phyloP scores from a whole-genome alignment of 1,140 invertebrate genomes.

The Zeugodacus cucurbitae region DNA sequence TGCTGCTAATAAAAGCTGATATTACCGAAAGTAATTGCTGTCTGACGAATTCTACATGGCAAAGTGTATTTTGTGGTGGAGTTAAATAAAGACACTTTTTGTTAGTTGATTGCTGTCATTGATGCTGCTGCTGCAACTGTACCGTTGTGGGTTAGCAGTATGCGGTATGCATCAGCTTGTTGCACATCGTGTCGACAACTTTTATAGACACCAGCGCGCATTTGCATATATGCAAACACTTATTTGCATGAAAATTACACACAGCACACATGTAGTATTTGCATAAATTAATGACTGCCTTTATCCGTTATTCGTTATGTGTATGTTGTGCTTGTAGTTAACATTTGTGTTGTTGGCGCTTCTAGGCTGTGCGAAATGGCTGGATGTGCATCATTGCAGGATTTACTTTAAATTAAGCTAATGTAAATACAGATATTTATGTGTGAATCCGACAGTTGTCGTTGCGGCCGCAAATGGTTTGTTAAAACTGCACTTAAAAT shows the following conservation, averaged over 20 bases:
- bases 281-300: neutral
- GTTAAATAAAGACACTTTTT: neutral
- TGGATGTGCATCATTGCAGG: neutral
- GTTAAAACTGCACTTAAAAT: neutral
- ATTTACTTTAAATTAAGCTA: conserved; percentile 34
- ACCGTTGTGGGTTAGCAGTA: neutral
- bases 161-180: neutral
- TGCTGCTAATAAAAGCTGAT: neutral
- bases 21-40: neutral
- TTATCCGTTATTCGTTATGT: neutral
- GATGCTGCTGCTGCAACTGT: neutral
- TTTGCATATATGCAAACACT: neutral
- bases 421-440: neutral
- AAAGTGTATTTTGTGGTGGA: neutral
- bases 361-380: neutral
- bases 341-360: neutral
- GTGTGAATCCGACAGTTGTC: conserved; percentile 7
- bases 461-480: neutral
- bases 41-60: neutral
- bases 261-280: neutral
- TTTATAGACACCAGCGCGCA: neutral
- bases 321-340: neutral
- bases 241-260: neutral
- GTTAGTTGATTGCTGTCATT: conserved; percentile 8
- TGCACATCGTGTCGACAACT: conserved; percentile 2